A percentile compares a stretch with the other conserved stretches of the same genome.
These are phyloP conservation scores for Helicoverpa zea DNA, from an alignment of 1,140 invertebrate genomes.

Conservation along the genomic window DNA sequence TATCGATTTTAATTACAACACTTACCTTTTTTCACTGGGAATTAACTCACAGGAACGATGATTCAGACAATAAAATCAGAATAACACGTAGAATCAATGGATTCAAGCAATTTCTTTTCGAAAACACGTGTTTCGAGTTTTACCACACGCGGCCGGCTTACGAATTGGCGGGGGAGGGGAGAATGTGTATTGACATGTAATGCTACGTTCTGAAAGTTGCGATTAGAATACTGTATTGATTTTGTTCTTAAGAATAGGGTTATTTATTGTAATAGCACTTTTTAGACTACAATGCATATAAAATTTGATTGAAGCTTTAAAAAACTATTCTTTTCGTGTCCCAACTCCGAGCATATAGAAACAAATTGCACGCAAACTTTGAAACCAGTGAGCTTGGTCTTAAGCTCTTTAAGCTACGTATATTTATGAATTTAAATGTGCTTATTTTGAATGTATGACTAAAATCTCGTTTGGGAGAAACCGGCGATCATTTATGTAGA, in stretches of 20 bases:
- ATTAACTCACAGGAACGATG: background rate
- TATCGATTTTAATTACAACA: slow-evolving; percentile 17
- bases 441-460: too few relatives aligned
- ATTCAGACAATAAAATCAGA: background rate
- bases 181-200: background rate
- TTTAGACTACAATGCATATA: too few relatives aligned
- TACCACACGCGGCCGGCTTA: slow-evolving; percentile 16
- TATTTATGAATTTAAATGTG: too few relatives aligned
- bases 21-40: slow-evolving; percentile 1
- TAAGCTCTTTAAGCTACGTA: too few relatives aligned
- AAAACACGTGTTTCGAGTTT: slow-evolving; percentile 35
- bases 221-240: background rate
- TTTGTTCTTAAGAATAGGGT: background rate
- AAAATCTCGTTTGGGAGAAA: too few relatives aligned
- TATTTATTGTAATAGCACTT: too few relatives aligned
- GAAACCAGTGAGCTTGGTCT: too few relatives aligned
- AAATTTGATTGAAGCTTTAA: too few relatives aligned
- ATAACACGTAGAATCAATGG: background rate
- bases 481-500: too few relatives aligned
- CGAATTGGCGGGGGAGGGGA: background rate
- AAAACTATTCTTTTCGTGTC: too few relatives aligned
- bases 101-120: background rate
- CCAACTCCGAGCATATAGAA: too few relatives aligned
- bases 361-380: too few relatives aligned
- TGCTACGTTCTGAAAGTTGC: slow-evolving; percentile 18